phyloP scores from a whole-genome alignment of 2,113 vertebrate species.

The Mesitornis unicolor region DNA sequence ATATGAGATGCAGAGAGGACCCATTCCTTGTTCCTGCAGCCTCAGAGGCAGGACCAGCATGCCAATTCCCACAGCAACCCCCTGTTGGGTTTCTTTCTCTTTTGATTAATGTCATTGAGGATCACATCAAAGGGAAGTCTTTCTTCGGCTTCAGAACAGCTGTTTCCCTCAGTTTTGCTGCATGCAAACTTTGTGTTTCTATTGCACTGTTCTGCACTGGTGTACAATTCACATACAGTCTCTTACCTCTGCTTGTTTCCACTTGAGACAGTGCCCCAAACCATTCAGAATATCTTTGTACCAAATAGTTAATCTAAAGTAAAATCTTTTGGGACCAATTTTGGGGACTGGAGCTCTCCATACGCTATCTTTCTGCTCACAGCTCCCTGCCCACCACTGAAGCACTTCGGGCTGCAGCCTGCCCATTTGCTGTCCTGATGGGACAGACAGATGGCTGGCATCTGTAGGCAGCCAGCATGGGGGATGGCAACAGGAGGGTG shows the following conservation, averaged over 20 bases:
- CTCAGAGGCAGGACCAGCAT: not conserved
- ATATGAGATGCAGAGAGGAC: not conserved
- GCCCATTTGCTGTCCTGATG: not conserved
- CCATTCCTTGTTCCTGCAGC: not conserved
- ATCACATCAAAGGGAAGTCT: not conserved
- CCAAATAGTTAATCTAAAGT: not conserved
- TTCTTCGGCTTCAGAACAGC: not conserved
- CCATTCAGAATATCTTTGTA: not conserved
- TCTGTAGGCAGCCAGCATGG: not conserved
- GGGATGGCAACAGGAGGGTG: accelerated
- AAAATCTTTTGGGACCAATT: not conserved
- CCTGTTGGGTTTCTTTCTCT: not conserved
- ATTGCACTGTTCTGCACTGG: not conserved
- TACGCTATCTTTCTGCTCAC: not conserved
- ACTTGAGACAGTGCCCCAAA: not conserved
- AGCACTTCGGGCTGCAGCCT: not conserved
- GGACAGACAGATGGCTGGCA: not conserved
- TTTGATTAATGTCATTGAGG: not conserved
- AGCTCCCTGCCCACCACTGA: not conserved
- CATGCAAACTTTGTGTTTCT: not conserved
- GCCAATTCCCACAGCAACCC: not conserved
- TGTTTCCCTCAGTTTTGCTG: not conserved
- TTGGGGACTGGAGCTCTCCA: not conserved
- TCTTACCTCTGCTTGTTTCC: not conserved
- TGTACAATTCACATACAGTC: accelerated